Conservation (phyloP, 2,113 vertebrate species). For the Uria aalge region DNA sequence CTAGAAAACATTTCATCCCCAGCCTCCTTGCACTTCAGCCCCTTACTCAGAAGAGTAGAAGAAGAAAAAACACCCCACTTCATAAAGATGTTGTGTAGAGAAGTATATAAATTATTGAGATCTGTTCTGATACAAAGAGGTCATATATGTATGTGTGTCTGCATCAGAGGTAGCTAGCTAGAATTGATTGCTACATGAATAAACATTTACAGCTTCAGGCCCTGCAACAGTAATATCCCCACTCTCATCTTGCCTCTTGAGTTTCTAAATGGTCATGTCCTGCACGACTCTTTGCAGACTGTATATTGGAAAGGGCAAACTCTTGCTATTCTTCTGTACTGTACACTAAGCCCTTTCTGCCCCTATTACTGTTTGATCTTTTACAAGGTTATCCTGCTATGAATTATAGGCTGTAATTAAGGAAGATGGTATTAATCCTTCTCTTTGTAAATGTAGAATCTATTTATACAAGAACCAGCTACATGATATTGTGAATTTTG, state of each 20-base stretch:
- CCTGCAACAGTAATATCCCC: neutral
- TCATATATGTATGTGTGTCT: neutral
- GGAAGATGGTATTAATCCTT: slow-evolving; percentile 36
- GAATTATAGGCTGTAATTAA: slow-evolving; percentile 51
- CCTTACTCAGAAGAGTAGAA: neutral
- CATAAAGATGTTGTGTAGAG: neutral
- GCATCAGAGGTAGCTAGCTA: neutral
- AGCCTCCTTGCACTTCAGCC: neutral
- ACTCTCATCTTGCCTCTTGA: neutral
- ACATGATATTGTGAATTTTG: slow-evolving; percentile 7
- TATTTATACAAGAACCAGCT: slow-evolving; percentile 40
- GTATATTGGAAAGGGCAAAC: neutral
- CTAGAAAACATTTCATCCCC: neutral
- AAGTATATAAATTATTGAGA: slow-evolving; percentile 27
- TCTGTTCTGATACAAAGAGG: neutral
- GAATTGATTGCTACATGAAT: slow-evolving; percentile 38
- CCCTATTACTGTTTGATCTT: slow-evolving; percentile 28
- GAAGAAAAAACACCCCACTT: neutral
- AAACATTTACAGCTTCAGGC: slow-evolving; percentile 31
- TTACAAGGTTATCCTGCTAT: slow-evolving; percentile 37
- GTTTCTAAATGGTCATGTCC: neutral
- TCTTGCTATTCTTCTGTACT: neutral
- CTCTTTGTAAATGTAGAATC: slow-evolving; percentile 40
- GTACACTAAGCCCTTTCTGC: neutral
- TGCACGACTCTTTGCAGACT: neutral